A percentile compares a stretch with the other conserved stretches of the same genome.
phyloP scores from a whole-genome alignment of 2,888 invertebrate species.

The Lycophotia porphyrea region DNA sequence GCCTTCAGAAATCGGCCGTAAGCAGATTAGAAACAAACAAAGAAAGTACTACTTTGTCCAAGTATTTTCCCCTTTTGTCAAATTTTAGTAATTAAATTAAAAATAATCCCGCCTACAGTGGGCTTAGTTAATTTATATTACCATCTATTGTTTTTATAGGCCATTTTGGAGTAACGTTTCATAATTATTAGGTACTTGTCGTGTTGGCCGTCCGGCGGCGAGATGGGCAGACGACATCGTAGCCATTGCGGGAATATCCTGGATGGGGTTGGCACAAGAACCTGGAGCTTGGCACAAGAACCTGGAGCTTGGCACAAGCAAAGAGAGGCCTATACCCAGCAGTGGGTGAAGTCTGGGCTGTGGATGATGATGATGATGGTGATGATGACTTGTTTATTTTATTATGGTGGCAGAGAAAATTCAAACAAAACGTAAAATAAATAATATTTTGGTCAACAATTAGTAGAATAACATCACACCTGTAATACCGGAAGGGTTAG shows the following conservation, averaged over 20 bases:
- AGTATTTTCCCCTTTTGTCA: constrained; percentile 58
- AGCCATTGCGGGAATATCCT: too few relatives aligned
- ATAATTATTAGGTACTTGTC: constrained; percentile 19
- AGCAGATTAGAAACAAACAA: constrained; percentile 68
- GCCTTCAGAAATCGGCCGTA: constrained; percentile 58
- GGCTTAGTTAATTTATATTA: constrained; percentile 60
- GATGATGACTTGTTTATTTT: constrained; percentile 20
- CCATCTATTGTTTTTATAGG: constrained; percentile 57
- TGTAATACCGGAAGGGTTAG: background rate
- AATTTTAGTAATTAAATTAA: constrained; percentile 66
- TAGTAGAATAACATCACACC: background rate
- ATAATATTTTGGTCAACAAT: background rate
- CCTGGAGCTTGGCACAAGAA: too few relatives aligned
- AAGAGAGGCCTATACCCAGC: too few relatives aligned
- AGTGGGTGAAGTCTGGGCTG: too few relatives aligned
- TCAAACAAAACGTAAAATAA: background rate
- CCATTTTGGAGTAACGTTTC: constrained; percentile 26
- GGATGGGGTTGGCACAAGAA: too few relatives aligned
- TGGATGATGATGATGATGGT: too few relatives aligned
- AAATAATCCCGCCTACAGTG: constrained; percentile 59
- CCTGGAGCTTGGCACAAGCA: too few relatives aligned
- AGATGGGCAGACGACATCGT: too few relatives aligned
- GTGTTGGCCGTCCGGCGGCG: too few relatives aligned
- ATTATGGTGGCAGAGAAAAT: background rate
- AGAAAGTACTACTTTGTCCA: constrained; percentile 54